Evolutionary conservation across 2,797 vertebrate genomes (phyloP), one percentile per base, ranked within the genome.

Genomic region (Chiroxiphia lanceolata): DNA sequence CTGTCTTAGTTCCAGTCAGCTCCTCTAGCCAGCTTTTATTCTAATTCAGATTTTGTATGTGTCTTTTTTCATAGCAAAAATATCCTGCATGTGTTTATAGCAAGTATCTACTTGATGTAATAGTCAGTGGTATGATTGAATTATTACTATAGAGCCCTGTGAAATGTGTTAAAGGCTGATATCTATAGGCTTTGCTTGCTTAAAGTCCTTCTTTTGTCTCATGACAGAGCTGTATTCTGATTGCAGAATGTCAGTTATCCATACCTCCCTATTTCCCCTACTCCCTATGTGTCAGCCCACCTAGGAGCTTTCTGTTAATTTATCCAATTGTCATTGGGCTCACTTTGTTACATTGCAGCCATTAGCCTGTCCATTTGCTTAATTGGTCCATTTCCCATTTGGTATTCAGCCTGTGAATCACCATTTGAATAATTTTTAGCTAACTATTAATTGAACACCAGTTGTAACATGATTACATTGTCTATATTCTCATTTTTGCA

Each of bases 351-450:
- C 40, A 77, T 50, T 80, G 53, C 68, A 87, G 40, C 42, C 5
- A 3, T 88, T 90, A 95, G 17, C 22, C 56, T 84, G 31, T 48
- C 65, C 59, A 26, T 91, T 95, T 93, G 70, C 57, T 75, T 89
- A 87, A 94, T 72, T 78, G 67, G n/a, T 51, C 70, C 9, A 56
- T 84, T 90, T 97, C 51, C 78, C 56, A 0, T 93, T 96, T 94
- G 67, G 87, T 89, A 72, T 89, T 93, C 80, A 80, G 60, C 53
- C 60, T 38, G 44, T 84, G 48, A 82, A 67, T 63, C 75, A 34
- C 67, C 33, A 74, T 93, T 93, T 92, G 81, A 89, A 79, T 93
- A 77, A 60, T 90, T 96, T 93, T 84, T 89, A 87, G 56, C 60
- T 94, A 93, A 61, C 71, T 87, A 81, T 83, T 95, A 95, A 90